A percentile compares a stretch with the other conserved stretches of the same genome.
phyloP scores from a whole-genome alignment of 2,888 invertebrate species.

The Chalcosyrphus nemorum region DNA sequence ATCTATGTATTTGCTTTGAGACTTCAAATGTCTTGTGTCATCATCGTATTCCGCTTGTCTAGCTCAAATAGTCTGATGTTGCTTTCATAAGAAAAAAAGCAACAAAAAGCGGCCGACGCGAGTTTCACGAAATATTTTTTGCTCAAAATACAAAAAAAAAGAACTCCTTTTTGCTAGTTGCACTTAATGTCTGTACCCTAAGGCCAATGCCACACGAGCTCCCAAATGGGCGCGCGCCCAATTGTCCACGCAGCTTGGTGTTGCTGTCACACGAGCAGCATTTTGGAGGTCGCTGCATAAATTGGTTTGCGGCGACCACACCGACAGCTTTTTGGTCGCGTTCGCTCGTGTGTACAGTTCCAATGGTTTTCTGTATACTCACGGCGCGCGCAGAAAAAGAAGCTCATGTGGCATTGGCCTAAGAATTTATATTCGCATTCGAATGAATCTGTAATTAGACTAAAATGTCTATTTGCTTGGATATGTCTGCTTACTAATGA shows the following conservation, averaged over 20 bases:
- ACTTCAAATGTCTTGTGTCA: slow-evolving; percentile 25
- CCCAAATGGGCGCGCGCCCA: too few species aligned
- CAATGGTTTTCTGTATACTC: too few species aligned
- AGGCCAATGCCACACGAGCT: too few species aligned
- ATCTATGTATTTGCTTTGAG: background rate
- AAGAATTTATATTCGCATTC: slow-evolving; percentile 6
- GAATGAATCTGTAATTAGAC: slow-evolving; percentile 40
- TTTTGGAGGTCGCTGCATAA: too few species aligned
- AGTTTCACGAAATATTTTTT: slow-evolving; percentile 13
- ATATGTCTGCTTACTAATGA: slow-evolving; percentile 24
- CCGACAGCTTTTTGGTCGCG: too few species aligned
- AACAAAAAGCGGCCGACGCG: slow-evolving; percentile 15
- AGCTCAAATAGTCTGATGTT: slow-evolving; percentile 23
- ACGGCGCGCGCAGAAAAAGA: too few species aligned
- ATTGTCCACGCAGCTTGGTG: too few species aligned
- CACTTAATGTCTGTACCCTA: slow-evolving; percentile 4
- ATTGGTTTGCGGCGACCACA: too few species aligned
- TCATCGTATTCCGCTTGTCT: slow-evolving; percentile 11
- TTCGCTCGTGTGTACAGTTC: too few species aligned
- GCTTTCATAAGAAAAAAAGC: slow-evolving; percentile 7
- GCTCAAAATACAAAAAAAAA: background rate
- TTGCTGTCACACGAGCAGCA: too few species aligned
- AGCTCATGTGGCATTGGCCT: too few species aligned
- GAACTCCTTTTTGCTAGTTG: background rate
- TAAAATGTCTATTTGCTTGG: slow-evolving; percentile 26